These are phyloP conservation scores for Eudasyphora cyanicolor DNA, from an alignment of 2,888 invertebrate genomes.

Conservation along the genomic window DNA sequence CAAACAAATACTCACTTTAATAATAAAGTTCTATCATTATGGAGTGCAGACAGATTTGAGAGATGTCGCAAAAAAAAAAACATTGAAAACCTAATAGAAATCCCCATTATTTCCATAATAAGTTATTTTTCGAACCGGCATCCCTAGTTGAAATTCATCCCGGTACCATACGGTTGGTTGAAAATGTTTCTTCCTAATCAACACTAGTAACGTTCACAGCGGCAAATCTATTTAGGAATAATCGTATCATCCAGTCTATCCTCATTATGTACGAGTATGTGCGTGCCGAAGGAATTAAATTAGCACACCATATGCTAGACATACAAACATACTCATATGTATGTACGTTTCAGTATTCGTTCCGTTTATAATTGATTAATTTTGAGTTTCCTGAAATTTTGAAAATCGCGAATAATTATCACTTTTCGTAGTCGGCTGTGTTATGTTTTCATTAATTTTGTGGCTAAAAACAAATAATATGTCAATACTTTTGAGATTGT, in stretches of 20 bases:
- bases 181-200: slow-evolving; percentile 62
- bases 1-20: too few species aligned
- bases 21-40: too few species aligned
- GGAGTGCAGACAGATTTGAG: too few species aligned
- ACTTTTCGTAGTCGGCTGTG: neutral
- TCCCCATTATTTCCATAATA: too few species aligned
- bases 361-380: neutral
- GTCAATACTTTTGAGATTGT: slow-evolving; percentile 1
- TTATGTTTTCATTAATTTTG: too few species aligned
- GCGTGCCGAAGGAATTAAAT: slow-evolving; percentile 59
- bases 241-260: neutral
- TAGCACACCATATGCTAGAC: slow-evolving; percentile 53
- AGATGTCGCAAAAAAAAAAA: neutral
- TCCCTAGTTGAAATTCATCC: slow-evolving; percentile 53
- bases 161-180: slow-evolving; percentile 68
- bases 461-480: neutral
- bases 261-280: slow-evolving; percentile 12
- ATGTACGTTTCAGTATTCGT: neutral
- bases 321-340: neutral
- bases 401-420: neutral
- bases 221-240: slow-evolving; percentile 23
- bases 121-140: slow-evolving; percentile 20
- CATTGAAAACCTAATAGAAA: too few species aligned
- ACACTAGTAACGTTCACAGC: slow-evolving; percentile 38
- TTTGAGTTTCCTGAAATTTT: neutral